Base-by-base conservation (phyloP, 2,113 vertebrate genomes). In the Cebidichthys violaceus region DNA sequence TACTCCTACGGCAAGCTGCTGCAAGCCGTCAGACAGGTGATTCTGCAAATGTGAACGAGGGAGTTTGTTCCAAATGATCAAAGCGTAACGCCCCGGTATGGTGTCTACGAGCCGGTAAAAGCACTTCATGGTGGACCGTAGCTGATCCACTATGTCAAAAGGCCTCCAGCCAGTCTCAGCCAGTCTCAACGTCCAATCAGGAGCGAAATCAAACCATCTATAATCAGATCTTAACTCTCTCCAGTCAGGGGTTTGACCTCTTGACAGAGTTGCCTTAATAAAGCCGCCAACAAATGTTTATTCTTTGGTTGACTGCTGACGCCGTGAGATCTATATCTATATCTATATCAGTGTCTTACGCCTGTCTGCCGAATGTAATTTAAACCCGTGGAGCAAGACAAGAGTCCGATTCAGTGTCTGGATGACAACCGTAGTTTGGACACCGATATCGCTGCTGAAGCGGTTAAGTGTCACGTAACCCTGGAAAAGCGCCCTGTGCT, bases 1-100 rank as follows among this genome's bases (percentile, higher is more conserved):
- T 96, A 94, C 94, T 96, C 92, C 3, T 96, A 96, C 1, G 93
- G 95, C 45, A 96, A 90, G 81, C 92, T 96, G 81, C 89, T 96
- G 82, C 84, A 86, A 4, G 79, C 94, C 85, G 87, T 96, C 79
- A 94, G 92, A 90, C 95, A 96, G 95, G 96, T 96, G 94, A 47
- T 17, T 59, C 57, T 52, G 55, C 15, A 57, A 43, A 68, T 31
- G 35, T 59, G 31, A 50, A 50, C 6, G 47, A 50, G 47, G 17
- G 59, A 20, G 50, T 27, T 61, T 65, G 65, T 43, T 73, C n/a
- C 29, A n/a, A 18, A 50, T 31, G 6, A 6, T 27, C 1, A 31
- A 9, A 20, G 33, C 59, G 18, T 41, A 24, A 24, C 35, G 10
- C 55, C 55, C 6, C 4, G 17, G 17, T 29, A 14, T 50, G 33